Conservation (phyloP, 2,113 vertebrate genomes). For the Nothobranchius kuhntae region DNA sequence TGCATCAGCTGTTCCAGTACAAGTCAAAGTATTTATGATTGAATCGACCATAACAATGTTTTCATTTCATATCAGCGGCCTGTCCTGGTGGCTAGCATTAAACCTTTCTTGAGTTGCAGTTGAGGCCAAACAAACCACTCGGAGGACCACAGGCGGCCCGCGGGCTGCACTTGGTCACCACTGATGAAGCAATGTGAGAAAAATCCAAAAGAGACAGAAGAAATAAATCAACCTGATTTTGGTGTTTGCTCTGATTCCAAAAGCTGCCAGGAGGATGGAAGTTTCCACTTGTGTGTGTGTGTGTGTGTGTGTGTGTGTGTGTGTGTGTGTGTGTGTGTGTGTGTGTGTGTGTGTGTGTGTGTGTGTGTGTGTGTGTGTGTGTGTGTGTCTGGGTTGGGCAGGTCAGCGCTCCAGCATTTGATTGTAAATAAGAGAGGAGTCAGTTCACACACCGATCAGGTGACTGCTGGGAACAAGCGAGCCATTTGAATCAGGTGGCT, state of each 20-base stretch:
- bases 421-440: constrained; percentile 85
- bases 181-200: neutral
- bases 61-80: neutral
- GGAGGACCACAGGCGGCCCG: no score
- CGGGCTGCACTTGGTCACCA: no score
- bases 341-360: neutral
- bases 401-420: constrained; percentile 77
- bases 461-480: constrained; percentile 88
- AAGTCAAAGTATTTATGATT: no score
- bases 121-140: neutral
- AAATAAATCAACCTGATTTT: constrained; percentile 1
- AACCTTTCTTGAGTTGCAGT: no score
- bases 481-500: constrained; percentile 90
- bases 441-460: constrained; percentile 92
- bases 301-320: constrained; percentile 1
- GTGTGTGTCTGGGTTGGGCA: constrained; percentile 57
- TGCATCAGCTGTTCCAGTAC: no score
- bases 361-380: neutral
- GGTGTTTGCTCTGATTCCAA: constrained; percentile 17
- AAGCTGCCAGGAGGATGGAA: constrained; percentile 42
- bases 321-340: neutral
- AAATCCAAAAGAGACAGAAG: neutral
- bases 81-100: neutral
- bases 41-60: neutral
- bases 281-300: constrained; percentile 39